Evolutionary conservation across 2,113 vertebrate species (phyloP).

Genomic region (Pedionomus torquatus): DNA sequence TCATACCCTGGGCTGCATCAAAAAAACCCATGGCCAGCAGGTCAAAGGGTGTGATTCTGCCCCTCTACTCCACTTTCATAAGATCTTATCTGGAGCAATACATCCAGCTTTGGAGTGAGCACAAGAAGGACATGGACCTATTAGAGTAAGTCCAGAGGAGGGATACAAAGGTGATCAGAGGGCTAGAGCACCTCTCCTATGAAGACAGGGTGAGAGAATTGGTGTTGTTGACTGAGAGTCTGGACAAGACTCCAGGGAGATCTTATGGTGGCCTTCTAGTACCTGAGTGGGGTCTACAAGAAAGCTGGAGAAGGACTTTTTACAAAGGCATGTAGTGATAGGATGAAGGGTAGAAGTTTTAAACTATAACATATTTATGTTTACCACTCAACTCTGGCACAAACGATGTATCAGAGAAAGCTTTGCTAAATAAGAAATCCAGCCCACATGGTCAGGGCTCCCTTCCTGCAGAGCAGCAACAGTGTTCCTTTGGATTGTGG

Average conservation of each 20-base stretch:
- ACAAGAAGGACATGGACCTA: neutral
- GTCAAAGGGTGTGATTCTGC: neutral
- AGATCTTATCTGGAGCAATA: neutral
- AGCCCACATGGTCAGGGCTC: fast-evolving
- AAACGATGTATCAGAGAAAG: neutral
- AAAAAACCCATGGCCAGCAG: neutral
- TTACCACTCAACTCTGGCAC: neutral
- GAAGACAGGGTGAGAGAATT: neutral
- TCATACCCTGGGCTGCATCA: neutral
- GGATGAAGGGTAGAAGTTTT: neutral
- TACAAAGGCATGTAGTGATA: neutral
- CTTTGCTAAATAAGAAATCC: neutral
- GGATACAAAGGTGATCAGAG: neutral
- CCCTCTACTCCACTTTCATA: neutral
- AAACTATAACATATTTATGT: neutral
- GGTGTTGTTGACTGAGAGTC: neutral
- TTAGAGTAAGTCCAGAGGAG: neutral
- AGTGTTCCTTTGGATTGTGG: neutral
- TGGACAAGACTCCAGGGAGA: neutral
- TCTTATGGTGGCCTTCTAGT: neutral
- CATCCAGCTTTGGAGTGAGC: neutral
- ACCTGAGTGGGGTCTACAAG: neutral
- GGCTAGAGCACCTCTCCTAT: neutral
- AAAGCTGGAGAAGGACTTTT: neutral
- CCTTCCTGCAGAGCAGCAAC: neutral